A percentile compares a stretch with the other conserved stretches of the same genome.
phyloP scores from a whole-genome alignment of 2,797 vertebrate genomes.

The Loriculus beryllinus region DNA sequence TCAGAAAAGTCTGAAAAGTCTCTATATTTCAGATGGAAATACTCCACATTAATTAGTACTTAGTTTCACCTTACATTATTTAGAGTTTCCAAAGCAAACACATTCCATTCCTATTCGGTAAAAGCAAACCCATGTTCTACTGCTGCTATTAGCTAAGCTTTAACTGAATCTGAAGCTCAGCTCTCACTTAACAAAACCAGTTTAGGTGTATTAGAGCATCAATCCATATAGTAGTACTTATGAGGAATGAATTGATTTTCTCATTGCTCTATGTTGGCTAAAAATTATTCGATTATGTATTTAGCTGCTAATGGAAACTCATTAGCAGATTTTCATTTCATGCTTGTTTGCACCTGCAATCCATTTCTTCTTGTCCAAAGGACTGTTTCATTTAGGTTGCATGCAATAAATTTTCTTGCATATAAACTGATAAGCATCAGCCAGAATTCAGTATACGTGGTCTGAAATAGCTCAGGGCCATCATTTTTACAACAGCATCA shows the following conservation, averaged over 20 bases:
- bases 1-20: neutral
- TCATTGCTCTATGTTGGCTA: conserved; percentile 35
- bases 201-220: conserved; percentile 18
- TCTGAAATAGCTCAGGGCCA: neutral
- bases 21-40: neutral
- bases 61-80: neutral
- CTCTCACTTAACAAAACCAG: neutral
- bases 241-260: conserved; percentile 70
- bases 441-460: neutral
- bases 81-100: neutral
- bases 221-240: conserved; percentile 41
- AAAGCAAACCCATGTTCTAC: neutral
- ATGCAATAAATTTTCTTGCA: conserved; percentile 2
- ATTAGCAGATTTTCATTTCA: conserved; percentile 76
- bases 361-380: conserved; percentile 44
- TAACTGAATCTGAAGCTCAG: conserved; percentile 2
- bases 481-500: neutral
- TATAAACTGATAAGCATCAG: conserved; percentile 1
- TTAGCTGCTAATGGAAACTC: conserved; percentile 72
- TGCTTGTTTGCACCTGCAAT: conserved; percentile 71
- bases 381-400: conserved; percentile 39
- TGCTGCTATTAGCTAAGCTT: neutral
- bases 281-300: conserved; percentile 72
- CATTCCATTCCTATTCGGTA: neutral
- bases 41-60: neutral